Evolutionary conservation across 2,888 invertebrate species (phyloP), one percentile per base, ranked within the genome.

Genomic region (Thereva unica): DNA sequence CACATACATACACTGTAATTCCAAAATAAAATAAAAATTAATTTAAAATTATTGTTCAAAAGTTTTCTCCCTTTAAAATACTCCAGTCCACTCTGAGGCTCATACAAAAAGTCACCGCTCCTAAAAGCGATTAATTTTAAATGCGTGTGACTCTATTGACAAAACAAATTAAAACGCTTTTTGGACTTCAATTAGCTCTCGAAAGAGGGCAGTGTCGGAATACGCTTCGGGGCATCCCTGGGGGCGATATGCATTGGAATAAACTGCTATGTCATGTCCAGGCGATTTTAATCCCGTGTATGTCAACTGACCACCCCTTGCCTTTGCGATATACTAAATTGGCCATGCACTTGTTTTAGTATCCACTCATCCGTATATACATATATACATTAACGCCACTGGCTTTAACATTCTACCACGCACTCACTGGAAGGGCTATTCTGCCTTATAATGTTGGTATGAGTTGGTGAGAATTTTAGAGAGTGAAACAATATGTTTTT

Each of bases 261-360:
- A 59, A 59, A 59, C 71, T 71, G 74, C 73, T 73, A 72, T 71
- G 71, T 76, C 76, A 74, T 77, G 75, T 76, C 73, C 74, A 76
- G 77, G 77, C 77, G 77, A 77, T 78, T 77, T 78, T 76, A 75
- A 76, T 74, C 75, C 75, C 67, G 72, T 74, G 74, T 74, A 75
- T 74, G 73, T 74, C 73, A 74, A 74, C 72, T 74, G 72, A 69
- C 68, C 68, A 68, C 64, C 69, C 70, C 64, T 70, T 68, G 68
- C 70, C 70, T 66, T 68, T 57, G 42, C 67, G 68, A 68, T 70
- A 65, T 65, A 44, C 66, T 67, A 64, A 52, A 54, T 66, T 61
- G 70, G 57, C 47, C 23, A 66, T 65, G 66, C 65, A 40, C 10
- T 41, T 65, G 8, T n/a, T 37, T 40, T 8, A 9, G 38, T 41